Evolutionary conservation across 2,888 invertebrate species (phyloP), one percentile per base, ranked within the genome.

Genomic region (Nephrotoma flavescens): DNA sequence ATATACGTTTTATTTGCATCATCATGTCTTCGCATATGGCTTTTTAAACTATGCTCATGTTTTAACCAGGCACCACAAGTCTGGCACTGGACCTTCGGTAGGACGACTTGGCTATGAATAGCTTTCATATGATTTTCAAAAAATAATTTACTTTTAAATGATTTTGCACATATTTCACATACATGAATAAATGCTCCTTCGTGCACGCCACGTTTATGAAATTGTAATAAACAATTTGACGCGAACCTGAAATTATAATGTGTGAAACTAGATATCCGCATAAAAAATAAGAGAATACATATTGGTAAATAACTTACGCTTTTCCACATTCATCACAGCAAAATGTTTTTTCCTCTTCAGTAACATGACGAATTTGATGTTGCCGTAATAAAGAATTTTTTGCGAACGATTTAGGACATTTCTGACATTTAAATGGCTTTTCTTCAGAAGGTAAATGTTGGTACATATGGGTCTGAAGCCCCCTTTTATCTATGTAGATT

Each of bases 61-160:
- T 91, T 91, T 41, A 91, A 89, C 91, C 91, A 91, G 6, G 90
- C 90, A 0, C 90, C 91, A 86, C 91, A 91, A 86, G 90, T 89
- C 4, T 90, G 89, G 45, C 91, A 91, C 88, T 91, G 91, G 4
- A 91, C 89, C 87, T 90, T 90, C 5, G 91, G 91, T 47, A 87
- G 88, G 84, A 89, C 89, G 0, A 90, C 89, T 12, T 90, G 90
- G 0, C 90, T 89, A 86, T 91, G 91, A 42, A 44, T 41, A 87
- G 90, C 90, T 71, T 89, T 86, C 84, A 84, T 84, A 88, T 91
- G 91, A 1, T 90, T 90, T 86, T 90, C 90, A 87, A 91, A 91
- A 19, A 90, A 89, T 0, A 90, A 89, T 12, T 90, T 89, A 4
- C 91, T 91, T 0, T 90, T 90, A 86, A 91, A 91, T 6, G 90